Evolutionary conservation across 2,888 invertebrate species (phyloP), one percentile per base, ranked within the genome.

Genomic region (Leptopterna dolabrata): DNA sequence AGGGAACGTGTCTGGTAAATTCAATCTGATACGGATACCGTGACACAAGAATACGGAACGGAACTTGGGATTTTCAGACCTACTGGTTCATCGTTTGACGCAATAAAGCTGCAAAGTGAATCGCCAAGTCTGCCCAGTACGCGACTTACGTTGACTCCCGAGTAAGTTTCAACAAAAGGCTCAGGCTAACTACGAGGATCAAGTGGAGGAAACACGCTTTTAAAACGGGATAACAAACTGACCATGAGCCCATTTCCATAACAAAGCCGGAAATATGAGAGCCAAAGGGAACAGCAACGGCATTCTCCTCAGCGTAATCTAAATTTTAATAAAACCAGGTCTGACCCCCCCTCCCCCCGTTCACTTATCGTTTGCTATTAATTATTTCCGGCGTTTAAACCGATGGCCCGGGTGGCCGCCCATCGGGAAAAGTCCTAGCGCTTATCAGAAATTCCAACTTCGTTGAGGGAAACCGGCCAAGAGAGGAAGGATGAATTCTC

Each of bases 181-280:
- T 73, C 73, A 73, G 9, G 36, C 73, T 73, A 73, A 29, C 73
- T 73, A 9, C 36, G 3, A 71, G 71, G 36, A 71, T 71, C 29
- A 71, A 73, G 73, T n/a, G 16, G 73, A 73, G 41, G 73, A 73
- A 63, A 73, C 73, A 73, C 14, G 27, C 29, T 36, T 30, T n/a
- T 19, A 30, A 73, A 73, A 36, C 16, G 73, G 73, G 9, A 14
- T 29, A 36, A 36, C 30, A 73, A 73, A 36, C 41, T 73, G 16
- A n/a, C 73, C 36, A 41, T 73, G 73, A 73, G 73, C 73, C 36
- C 14, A 73, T 73, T 73, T 73, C 73, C 73, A 73, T 73, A 36
- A 73, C 73, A 73, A 73, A 41, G 29, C 29, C 13, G 36, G 36
- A n/a, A n/a, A n/a, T n/a, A n/a, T n/a, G n/a, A n/a, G n/a, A n/a